These are phyloP conservation scores for Hyles euphorbiae DNA, from an alignment of 1,140 invertebrate species.

Conservation along the genomic window DNA sequence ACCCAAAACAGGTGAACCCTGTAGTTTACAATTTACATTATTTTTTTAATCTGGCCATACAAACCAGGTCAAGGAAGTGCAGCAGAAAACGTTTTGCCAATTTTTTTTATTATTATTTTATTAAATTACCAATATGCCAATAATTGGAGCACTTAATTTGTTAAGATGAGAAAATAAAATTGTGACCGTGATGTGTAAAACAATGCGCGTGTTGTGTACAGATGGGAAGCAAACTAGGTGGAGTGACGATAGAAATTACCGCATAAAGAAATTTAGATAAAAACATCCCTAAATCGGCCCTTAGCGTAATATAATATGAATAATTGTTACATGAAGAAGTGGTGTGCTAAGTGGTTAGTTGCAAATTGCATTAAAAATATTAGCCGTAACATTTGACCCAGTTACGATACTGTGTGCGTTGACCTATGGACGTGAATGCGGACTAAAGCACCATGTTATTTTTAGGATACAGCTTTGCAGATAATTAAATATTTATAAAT, in stretches of 20 bases:
- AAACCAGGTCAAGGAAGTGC: slow-evolving; percentile 62
- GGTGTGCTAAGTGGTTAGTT: slow-evolving; percentile 15
- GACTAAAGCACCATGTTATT: slow-evolving; percentile 67
- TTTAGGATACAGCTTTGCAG: slow-evolving; percentile 72
- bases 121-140: slow-evolving; percentile 50
- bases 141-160: slow-evolving; percentile 18
- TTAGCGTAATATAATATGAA: slow-evolving; percentile 12
- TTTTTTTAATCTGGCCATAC: slow-evolving; percentile 38
- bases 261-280: slow-evolving; percentile 40
- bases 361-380: slow-evolving; percentile 35
- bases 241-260: slow-evolving; percentile 58
- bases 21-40: neutral
- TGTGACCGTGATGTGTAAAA: slow-evolving; percentile 1
- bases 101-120: slow-evolving; percentile 52
- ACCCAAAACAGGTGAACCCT: neutral
- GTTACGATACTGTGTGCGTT: slow-evolving; percentile 62
- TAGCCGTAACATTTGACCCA: slow-evolving; percentile 67
- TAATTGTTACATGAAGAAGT: slow-evolving; percentile 7
- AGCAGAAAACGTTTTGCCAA: slow-evolving; percentile 42
- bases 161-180: neutral
- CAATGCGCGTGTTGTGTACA: slow-evolving; percentile 21
- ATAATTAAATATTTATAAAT: slow-evolving; percentile 74
- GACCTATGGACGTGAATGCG: slow-evolving; percentile 70
- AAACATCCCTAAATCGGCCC: slow-evolving; percentile 3
- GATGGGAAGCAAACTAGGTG: slow-evolving; percentile 55